Conservation (phyloP, 2,888 invertebrate genomes). For the Leucophenga montana region DNA sequence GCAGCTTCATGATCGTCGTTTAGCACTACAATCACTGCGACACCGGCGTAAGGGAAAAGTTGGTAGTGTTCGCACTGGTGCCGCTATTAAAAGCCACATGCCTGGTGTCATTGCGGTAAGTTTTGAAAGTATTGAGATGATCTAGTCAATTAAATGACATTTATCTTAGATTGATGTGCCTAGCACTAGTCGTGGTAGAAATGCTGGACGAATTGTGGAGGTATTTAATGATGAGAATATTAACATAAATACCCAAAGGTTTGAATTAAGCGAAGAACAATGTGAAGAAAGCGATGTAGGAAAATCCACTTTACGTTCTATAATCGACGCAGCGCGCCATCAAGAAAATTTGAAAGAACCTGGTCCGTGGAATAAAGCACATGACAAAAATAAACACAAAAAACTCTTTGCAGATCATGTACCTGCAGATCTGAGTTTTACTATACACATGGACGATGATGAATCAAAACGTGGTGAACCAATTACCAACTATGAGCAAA, state of each 20-base stretch:
- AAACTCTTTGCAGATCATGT: constrained; percentile 53
- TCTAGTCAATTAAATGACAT: neutral
- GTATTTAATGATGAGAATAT: constrained; percentile 68
- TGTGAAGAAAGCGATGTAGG: constrained; percentile 27
- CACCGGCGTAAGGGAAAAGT: constrained; percentile 76
- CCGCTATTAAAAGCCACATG: constrained; percentile 63
- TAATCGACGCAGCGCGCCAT: constrained; percentile 76
- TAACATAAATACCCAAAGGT: constrained; percentile 52
- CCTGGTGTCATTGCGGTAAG: constrained; percentile 68
- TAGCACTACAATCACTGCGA: constrained; percentile 83
- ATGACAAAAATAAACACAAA: constrained; percentile 54
- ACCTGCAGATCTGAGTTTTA: constrained; percentile 59
- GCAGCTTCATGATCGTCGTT: constrained; percentile 81
- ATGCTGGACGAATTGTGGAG: constrained; percentile 46
- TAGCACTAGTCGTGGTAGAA: constrained; percentile 37
- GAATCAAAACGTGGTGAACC: constrained; percentile 30
- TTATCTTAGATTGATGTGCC: constrained; percentile 43
- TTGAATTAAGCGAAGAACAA: neutral
- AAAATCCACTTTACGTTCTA: constrained; percentile 72
- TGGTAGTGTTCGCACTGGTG: constrained; percentile 74
- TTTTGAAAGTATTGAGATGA: neutral
- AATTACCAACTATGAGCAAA: constrained; percentile 47
- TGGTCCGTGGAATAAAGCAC: constrained; percentile 79
- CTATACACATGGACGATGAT: constrained; percentile 67
- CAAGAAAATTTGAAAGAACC: constrained; percentile 83